Base-by-base conservation (phyloP, 2,113 vertebrate species). In the Tachysurus fulvidraco region DNA sequence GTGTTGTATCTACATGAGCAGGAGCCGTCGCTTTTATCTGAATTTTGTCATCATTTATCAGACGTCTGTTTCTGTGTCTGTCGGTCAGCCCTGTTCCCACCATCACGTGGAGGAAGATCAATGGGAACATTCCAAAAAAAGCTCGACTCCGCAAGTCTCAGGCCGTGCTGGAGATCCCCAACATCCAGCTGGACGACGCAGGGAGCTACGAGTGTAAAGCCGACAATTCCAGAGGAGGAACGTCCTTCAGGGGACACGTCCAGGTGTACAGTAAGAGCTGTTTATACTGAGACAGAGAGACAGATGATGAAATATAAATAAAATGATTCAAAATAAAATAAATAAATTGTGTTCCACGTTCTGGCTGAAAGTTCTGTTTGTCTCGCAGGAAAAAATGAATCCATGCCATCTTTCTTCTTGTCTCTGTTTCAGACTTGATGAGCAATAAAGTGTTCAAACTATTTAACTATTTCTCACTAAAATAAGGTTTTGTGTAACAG, bases 61-160 rank as follows among this genome's bases (percentile, higher is more conserved):
- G 3, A 30, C 62, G 1, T 14, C 44, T 76, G 9, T 50, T 36
- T 91, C 88, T 60, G 28, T 83, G 0, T 87, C 28, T 83, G 14
- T 57, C 90, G 60, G 89, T 90, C 93, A 99, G 98, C 90, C 98
- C 98, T 1, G 96, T 99, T 92, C 98, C 98, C 85, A 98, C 97
- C 67, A 99, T 99, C 91, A 97, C 97, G 21, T 99, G 98, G 98
- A 96, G 96, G 91, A 99, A 98, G 93, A 96, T 98, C 91, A 97
- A 96, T 74, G 97, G 97, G 16, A 97, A 97, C 90, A 97, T 99
- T 87, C 98, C 98, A 46, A 96, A 96, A 89, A 99, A 99, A 91
- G 96, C 97, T 0, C 94, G 97, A 36, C 95, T 99, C 71, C 94
- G 97, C 89, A 99, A 99, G 93, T 98, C 97, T 36, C 98, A 99